Evolutionary conservation across 2,888 invertebrate genomes (phyloP).

Genomic region (Spilarctia lutea): DNA sequence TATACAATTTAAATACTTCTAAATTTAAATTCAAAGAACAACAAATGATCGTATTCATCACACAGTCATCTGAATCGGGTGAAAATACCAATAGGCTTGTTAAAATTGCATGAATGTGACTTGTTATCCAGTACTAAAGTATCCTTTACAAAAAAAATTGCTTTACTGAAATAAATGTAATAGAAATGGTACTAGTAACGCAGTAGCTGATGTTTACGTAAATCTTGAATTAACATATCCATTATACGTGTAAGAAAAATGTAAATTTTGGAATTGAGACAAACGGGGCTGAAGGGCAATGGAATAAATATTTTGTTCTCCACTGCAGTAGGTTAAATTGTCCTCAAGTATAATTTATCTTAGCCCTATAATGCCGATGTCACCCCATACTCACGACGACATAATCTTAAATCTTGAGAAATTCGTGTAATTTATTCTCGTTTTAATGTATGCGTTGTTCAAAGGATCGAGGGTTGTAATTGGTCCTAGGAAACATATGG

Average conservation of each 20-base stretch:
- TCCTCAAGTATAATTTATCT: conserved; percentile 53
- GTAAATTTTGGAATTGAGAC: background rate
- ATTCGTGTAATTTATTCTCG: conserved; percentile 36
- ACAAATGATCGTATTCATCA: no score
- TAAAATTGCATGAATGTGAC: no score
- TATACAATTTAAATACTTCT: no score
- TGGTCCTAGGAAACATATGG: conserved; percentile 1
- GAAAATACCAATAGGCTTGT: no score
- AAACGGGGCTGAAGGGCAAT: conserved; percentile 27
- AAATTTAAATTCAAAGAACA: no score
- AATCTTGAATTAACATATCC: conserved; percentile 9
- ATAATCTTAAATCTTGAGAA: conserved; percentile 49
- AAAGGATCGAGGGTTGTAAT: conserved; percentile 22
- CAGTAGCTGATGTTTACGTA: background rate
- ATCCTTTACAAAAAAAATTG: background rate
- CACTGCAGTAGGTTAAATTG: conserved; percentile 54
- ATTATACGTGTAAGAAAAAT: conserved; percentile 1
- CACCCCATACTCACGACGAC: conserved; percentile 35
- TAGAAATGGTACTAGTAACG: background rate
- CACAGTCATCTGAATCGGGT: no score
- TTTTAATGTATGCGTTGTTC: conserved; percentile 32
- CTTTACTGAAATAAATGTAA: background rate
- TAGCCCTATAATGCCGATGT: conserved; percentile 32
- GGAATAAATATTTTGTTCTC: conserved; percentile 44
- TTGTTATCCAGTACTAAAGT: background rate